Base-by-base conservation (phyloP, 2,888 invertebrate species). In the Subacronicta megacephala region DNA sequence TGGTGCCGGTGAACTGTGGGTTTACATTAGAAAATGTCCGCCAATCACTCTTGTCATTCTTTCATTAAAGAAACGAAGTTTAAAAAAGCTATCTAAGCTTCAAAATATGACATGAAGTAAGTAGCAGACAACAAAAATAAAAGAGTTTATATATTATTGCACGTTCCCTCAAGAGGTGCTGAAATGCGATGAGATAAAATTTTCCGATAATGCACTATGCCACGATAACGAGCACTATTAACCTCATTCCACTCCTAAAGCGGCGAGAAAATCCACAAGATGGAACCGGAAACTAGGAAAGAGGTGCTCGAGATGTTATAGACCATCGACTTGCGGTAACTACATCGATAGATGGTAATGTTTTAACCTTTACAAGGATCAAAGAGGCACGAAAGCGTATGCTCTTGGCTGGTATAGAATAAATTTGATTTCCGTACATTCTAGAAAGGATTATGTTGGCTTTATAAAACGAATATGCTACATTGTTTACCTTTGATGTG, bases 191-290 rank as follows among this genome's bases (percentile, higher is more conserved):
- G 55, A 41, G 37, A 52, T 31, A 50, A 23, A 44, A 17, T 23
- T 50, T 59, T 52, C 29, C 47, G 44, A 56, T 66, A 68, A 38
- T 62, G 55, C 44, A 16, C 26, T 46, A 38, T 7, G 33, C 23
- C 10, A 15, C 63, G 47, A 35, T 49, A 62, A 61, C 35, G 37
- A 41, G 35, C 26, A 38, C 31, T 45, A 35, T 51, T 62, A 62
- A 51, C 47, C 16, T 37, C 41, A 20, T 13, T 37, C 12, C 35
- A 12, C 13, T 54, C 36, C 40, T 23, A 67, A 53, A 67, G 49
- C 29, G 20, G 16, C 29, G 20, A 42, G 44, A 49, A 62, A 54
- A 62, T 44, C 29, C 7, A 54, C 37, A 16, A 56, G 37, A 41
- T 38, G 23, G 33, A 16, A 38, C 42, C 7, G 7, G 26, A 33